Percentiles rank a stretch among this genome's conserved stretches.
Conservation (phyloP, 2,113 vertebrate species). For the Callipepla californica region DNA sequence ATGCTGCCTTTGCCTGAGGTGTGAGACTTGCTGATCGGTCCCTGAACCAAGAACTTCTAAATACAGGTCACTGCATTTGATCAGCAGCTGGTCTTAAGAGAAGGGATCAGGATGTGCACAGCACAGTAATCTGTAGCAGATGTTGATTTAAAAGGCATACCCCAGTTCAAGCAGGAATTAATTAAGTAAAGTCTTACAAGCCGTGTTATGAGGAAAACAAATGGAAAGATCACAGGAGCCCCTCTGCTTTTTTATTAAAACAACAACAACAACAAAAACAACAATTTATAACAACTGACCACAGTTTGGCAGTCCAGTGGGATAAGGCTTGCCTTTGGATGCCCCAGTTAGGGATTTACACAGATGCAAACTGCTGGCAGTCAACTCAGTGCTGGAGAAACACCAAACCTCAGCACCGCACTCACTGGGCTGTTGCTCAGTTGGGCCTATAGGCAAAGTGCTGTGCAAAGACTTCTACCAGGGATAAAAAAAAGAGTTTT, state of each 20-base stretch:
- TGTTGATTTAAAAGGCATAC: constrained; percentile 43
- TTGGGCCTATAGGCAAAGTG: background rate
- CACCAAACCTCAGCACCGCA: background rate
- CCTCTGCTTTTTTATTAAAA: background rate
- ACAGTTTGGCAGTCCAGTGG: background rate
- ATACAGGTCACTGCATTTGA: constrained; percentile 10
- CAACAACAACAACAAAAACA: background rate
- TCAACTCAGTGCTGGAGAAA: background rate
- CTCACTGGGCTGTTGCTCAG: background rate
- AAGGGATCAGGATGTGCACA: constrained; percentile 7
- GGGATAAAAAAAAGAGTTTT: background rate
- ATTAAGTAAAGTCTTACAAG: constrained; percentile 41
- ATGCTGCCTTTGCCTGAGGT: background rate
- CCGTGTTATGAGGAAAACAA: constrained; percentile 16
- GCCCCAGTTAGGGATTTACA: background rate
- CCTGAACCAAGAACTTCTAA: background rate
- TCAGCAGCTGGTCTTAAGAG: constrained; percentile 44
- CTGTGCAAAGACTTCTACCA: background rate
- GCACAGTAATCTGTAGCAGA: constrained; percentile 47
- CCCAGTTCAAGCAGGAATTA: constrained; percentile 57
- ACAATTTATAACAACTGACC: background rate
- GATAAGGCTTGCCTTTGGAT: background rate
- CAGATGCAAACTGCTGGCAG: background rate
- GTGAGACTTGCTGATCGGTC: background rate
- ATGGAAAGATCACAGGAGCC: constrained; percentile 19